phyloP scores from a whole-genome alignment of 2,797 vertebrate species.

The Esox lucius region DNA sequence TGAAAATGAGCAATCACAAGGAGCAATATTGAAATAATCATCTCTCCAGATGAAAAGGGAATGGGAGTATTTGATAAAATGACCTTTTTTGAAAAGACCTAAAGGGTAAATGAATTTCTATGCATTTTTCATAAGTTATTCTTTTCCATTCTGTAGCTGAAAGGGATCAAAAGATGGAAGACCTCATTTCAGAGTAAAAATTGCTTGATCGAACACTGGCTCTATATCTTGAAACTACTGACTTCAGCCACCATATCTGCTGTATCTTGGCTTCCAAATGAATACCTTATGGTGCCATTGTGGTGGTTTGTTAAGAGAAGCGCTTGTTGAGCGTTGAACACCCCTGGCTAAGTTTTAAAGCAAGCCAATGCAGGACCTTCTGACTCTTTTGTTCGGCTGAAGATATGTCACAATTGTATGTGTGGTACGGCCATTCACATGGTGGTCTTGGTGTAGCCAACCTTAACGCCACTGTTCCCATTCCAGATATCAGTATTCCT shows the following conservation, averaged over 20 bases:
- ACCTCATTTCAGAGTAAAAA: not conserved
- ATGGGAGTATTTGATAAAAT: conserved; percentile 1
- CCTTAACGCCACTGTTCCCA: conserved; percentile 36
- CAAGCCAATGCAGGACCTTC: not conserved
- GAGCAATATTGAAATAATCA: conserved; percentile 15
- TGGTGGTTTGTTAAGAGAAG: not conserved
- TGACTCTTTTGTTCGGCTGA: not conserved
- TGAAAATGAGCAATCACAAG: conserved; percentile 17
- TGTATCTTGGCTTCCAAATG: not conserved
- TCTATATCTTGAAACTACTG: not conserved
- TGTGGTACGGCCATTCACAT: not conserved
- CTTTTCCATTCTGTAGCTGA: conserved; percentile 5
- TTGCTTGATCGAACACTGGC: conserved; percentile 6
- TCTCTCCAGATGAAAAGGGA: conserved; percentile 12
- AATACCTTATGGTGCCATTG: too few relatives aligned
- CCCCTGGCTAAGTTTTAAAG: not conserved
- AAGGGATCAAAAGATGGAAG: not conserved
- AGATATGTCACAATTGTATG: not conserved
- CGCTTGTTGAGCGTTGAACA: not conserved
- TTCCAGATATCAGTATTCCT: conserved; percentile 59
- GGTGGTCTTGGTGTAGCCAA: not conserved
- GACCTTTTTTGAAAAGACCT: not conserved
- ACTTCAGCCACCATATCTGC: not conserved
- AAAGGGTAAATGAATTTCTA: conserved; percentile 9
- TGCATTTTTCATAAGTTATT: not conserved